Conservation (phyloP, 2,113 vertebrate species). For the Caranx ignobilis region DNA sequence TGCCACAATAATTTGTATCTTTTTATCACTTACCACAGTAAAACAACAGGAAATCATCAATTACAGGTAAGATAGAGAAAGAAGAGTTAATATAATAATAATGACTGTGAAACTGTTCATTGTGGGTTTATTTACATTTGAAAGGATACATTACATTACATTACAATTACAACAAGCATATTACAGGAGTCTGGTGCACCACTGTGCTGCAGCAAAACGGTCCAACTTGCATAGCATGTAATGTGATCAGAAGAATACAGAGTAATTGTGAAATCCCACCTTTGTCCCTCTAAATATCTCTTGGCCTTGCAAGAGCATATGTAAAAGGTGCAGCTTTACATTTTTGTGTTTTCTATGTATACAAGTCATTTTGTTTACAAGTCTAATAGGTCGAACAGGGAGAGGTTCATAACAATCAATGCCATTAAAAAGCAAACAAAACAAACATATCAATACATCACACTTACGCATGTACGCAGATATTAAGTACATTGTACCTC, state of each 20-base stretch:
- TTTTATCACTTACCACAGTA: not conserved
- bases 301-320: not conserved
- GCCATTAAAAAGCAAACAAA: not conserved
- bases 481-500: slow-evolving; percentile 8
- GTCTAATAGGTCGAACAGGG: not conserved
- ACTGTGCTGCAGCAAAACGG: slow-evolving; percentile 36
- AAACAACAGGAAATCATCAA: not conserved
- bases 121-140: slow-evolving; percentile 43
- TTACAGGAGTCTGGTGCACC: slow-evolving; percentile 6
- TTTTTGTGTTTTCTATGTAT: slow-evolving; percentile 11
- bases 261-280: slow-evolving; percentile 6
- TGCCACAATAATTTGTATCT: not conserved
- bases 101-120: slow-evolving; percentile 1
- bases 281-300: slow-evolving; percentile 2
- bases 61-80: not conserved
- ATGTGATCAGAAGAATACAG: slow-evolving; percentile 7
- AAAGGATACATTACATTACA: not conserved
- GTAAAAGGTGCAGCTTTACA: slow-evolving; percentile 31
- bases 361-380: slow-evolving; percentile 22
- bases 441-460: slow-evolving; percentile 31
- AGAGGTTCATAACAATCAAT: slow-evolving; percentile 42
- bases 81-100: not conserved
- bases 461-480: slow-evolving; percentile 16
- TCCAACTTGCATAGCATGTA: not conserved
- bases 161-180: not conserved